Percentiles rank a stretch among this genome's conserved stretches.
Evolutionary conservation across 2,113 vertebrate genomes (phyloP).

Genomic region (Corythornis madagascariensis): DNA sequence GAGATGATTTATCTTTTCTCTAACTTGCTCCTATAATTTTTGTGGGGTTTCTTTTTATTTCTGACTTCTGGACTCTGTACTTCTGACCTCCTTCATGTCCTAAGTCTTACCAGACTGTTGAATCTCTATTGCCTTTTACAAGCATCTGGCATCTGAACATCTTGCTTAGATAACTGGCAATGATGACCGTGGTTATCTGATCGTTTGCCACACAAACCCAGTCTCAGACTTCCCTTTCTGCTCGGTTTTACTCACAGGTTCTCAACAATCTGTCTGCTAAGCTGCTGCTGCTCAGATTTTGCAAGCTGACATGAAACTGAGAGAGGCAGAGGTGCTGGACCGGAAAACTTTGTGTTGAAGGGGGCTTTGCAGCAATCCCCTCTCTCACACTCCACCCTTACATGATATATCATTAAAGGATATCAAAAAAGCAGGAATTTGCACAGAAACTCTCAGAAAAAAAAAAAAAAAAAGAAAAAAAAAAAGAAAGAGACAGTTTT

Average conservation of each 20-base stretch:
- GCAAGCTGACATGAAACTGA: background rate
- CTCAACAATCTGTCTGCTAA: background rate
- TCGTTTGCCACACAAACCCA: background rate
- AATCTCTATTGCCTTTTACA: background rate
- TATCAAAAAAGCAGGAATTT: background rate
- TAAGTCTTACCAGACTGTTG: background rate
- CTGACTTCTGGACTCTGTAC: background rate
- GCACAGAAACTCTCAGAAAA: background rate
- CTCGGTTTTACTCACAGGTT: background rate
- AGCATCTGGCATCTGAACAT: background rate
- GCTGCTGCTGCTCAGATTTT: background rate
- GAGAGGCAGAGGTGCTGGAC: background rate
- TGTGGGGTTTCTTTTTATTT: background rate
- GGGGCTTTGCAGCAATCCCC: background rate
- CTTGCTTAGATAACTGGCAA: background rate
- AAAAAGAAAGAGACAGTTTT: background rate
- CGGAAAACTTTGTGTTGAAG: background rate
- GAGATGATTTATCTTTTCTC: background rate
- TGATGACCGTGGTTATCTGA: background rate
- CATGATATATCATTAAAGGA: background rate
- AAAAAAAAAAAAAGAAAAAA: too few species aligned
- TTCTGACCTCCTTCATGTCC: fast-evolving
- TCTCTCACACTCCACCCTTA: fast-evolving
- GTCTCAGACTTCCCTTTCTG: background rate
- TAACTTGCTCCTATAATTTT: background rate